Percentiles rank a stretch among this genome's conserved stretches.
Evolutionary conservation across 2,797 vertebrate species (phyloP).

Genomic region (Chiloscyllium punctatum): DNA sequence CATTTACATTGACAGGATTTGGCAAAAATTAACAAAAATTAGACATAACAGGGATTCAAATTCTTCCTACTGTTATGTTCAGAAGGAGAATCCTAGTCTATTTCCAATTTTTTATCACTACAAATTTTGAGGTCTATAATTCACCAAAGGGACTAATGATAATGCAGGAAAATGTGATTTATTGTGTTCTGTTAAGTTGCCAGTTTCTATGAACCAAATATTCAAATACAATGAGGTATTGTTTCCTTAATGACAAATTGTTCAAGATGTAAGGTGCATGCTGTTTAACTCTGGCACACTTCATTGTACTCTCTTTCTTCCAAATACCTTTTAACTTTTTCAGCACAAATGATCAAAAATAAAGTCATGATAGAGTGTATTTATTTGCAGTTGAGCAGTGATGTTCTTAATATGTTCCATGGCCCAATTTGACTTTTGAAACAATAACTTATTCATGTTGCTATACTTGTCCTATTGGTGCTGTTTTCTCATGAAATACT

Average conservation of each 20-base stretch:
- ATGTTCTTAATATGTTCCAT: not conserved
- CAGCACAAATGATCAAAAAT: slow-evolving; percentile 22
- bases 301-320: not conserved
- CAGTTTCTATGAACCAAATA: slow-evolving; percentile 10
- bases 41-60: not conserved
- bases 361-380: not conserved
- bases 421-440: not conserved
- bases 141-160: not conserved
- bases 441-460: not conserved
- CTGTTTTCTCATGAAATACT: not conserved
- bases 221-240: not conserved
- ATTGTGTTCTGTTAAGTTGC: not conserved
- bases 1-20: not conserved
- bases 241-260: slow-evolving; percentile 9
- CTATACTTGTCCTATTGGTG: not conserved
- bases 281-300: not conserved
- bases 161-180: not conserved
- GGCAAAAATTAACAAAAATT: not conserved
- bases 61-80: not conserved
- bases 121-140: not conserved
- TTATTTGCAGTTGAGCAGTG: not conserved
- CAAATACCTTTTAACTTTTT: slow-evolving; percentile 23
- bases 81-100: not conserved
- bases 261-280: not conserved
- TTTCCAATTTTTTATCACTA: not conserved